Base-by-base conservation (phyloP, 2,113 vertebrate genomes). In the Dasyornis broadbenti region DNA sequence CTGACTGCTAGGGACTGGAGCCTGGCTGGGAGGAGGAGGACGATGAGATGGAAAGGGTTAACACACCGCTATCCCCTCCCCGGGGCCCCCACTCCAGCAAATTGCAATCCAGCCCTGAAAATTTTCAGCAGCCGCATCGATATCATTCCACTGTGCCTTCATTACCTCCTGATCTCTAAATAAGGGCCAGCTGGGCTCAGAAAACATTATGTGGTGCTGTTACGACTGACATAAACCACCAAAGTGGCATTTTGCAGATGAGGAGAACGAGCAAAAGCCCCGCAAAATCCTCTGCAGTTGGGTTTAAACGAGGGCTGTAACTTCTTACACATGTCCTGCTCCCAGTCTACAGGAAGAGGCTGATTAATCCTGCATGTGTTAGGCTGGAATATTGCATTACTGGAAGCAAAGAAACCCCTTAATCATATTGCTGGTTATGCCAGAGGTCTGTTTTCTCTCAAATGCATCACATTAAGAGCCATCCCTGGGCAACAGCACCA, bases 401-500 rank as follows among this genome's bases (percentile, higher is more conserved):
- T 96, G 92, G 90, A 95, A 96, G 93, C 82, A 92, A 95, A 96
- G 93, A 90, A 96, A 95, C 52, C 80, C 69, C 69, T 96, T 97
- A 95, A 97, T 96, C 96, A 95, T 93, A 96, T 95, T 93, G 88
- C 85, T 96, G 88, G 86, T 96, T 96, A 94, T 92, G 68, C 93
- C 94, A 94, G 95, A 89, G 90, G 94, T 96, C 96, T 96, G 95
- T 92, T 97, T 97, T 96, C 69, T 96, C 90, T 97, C 95, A 94
- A 96, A 93, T 86, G 94, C 86, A 60, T 95, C 92, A 92, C 85
- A 90, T 96, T 94, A 96, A 94, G 79, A 93, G 77, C 68, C 24
- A 88, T 90, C 82, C 54, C 31, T 83, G 76, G 72, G 85, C 90
- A 89, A 70, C 52, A 95, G 85, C 52, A 53, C 31, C 0, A 1